These are phyloP conservation scores for Aproaerema taeniolella DNA, from an alignment of 2,888 invertebrate genomes.

Conservation along the genomic window DNA sequence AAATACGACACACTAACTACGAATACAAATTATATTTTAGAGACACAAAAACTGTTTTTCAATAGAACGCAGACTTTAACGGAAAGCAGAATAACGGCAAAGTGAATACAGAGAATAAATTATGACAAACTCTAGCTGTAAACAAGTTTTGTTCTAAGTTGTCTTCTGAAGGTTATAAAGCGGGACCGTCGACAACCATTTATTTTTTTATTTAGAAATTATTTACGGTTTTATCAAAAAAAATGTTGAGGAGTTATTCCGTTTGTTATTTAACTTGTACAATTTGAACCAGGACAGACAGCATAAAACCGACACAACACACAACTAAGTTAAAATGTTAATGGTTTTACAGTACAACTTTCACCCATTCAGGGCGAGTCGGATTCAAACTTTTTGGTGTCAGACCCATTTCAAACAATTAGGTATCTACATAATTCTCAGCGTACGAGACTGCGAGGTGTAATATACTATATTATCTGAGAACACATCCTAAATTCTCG, in stretches of 20 bases:
- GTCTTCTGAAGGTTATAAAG: not conserved
- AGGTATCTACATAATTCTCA: not conserved
- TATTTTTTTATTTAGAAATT: no score
- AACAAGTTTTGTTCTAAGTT: slow-evolving; percentile 10
- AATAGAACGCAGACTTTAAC: slow-evolving; percentile 1
- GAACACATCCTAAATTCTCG: no score
- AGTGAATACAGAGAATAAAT: slow-evolving; percentile 7
- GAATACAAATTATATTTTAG: no score
- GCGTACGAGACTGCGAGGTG: not conserved
- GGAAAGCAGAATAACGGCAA: slow-evolving; percentile 11
- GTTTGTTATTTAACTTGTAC: not conserved
- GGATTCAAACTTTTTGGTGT: not conserved
- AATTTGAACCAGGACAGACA: not conserved
- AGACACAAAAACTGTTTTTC: slow-evolving; percentile 4
- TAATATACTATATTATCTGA: no score
- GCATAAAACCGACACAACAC: not conserved
- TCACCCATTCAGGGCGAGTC: not conserved
- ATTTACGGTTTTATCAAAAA: no score
- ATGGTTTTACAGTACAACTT: slow-evolving; percentile 7
- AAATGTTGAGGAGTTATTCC: no score
- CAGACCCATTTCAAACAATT: slow-evolving; percentile 2
- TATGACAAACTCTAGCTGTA: slow-evolving; percentile 8
- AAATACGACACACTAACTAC: no score
- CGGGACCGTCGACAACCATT: not conserved
- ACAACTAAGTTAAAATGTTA: slow-evolving; percentile 1